Evolutionary conservation across 2,888 invertebrate genomes (phyloP), one percentile per base, ranked within the genome.

Genomic region (Papilio elwesi): DNA sequence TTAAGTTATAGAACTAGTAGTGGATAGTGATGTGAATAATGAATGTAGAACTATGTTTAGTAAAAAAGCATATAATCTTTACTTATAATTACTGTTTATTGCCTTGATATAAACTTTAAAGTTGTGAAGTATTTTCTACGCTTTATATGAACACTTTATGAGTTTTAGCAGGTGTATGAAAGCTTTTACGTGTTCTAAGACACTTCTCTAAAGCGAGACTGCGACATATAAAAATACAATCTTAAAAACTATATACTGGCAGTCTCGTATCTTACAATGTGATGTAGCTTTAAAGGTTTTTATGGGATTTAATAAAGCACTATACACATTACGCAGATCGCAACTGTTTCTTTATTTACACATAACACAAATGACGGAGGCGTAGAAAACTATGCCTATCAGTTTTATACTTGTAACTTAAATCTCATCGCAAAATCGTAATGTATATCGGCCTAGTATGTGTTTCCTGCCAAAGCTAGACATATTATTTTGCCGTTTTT

Each of bases 241-340:
- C 65, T 84, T 84, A 81, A 83, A 86, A 85, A 87, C 86, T 87
- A 86, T 87, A 87, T 81, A 81, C 76, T 74, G 78, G 78, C 77
- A 79, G 78, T 80, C 78, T 77, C 73, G 74, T 76, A 73, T 75
- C 78, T 59, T 63, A 80, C 78, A 82, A 78, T 81, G 79, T 83
- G 78, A 82, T 75, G 74, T 71, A 80, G 79, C 76, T 83, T 83
- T 82, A 82, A 81, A 81, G 80, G 78, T 80, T 81, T 86, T 87
- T 87, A 86, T 81, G 80, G 68, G 70, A 74, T 81, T 82, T 82
- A 77, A 82, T 87, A 89, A 85, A 84, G 80, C 83, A 2, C 72
- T 78, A 76, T 82, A 81, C 79, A 79, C 77, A 11, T 62, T 62
- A 62, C 78, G 48, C 47, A 38, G 11, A 65, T 68, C 70, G 26